Base-by-base conservation (phyloP, 92 coral and sea anemone species). In the Metridium senile region DNA sequence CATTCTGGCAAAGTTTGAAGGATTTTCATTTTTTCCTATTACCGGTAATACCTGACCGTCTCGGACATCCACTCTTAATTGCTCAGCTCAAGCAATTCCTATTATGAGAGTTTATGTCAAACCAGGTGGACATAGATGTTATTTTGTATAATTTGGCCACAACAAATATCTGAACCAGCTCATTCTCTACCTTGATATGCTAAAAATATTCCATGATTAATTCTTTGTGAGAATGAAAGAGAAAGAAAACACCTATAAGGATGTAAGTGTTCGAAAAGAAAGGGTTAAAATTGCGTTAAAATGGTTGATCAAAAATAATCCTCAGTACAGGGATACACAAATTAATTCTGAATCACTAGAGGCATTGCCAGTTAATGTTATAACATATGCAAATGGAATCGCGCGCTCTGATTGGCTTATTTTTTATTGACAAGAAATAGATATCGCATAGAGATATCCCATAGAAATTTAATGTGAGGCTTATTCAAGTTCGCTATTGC, bases 51-150 rank as follows among this genome's bases (percentile, higher is more conserved):
- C n/a, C n/a, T n/a, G n/a, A n/a, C n/a, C n/a, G n/a, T n/a, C n/a
- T n/a, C n/a, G n/a, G n/a, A n/a, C n/a, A n/a, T n/a, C n/a, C n/a
- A n/a, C n/a, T n/a, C n/a, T n/a, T n/a, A n/a, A n/a, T n/a, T n/a
- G n/a, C n/a, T n/a, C n/a, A n/a, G 93, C 93, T 68, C 89, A 83
- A 69, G 93, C 84, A 9, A 81, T 84, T 16, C 93, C 89, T 16
- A 87, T 87, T 56, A 86, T 86, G 91, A 70, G 75, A 67, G 87
- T 86, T 35, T 85, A 85, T 75, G 66, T 85, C 39, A 81, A 85
- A 71, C 90, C 90, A 17, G 90, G 90, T 61, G 90, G 90, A 27
- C 90, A 86, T 49, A 82, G 87, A 67, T 87, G 83, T 34, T 84
- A 80, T 79, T 71, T 63, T 81, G 82, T 62, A 74, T 86, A 17